These are phyloP conservation scores for Cantharis rustica DNA, from an alignment of 2,888 invertebrate species.

Conservation along the genomic window DNA sequence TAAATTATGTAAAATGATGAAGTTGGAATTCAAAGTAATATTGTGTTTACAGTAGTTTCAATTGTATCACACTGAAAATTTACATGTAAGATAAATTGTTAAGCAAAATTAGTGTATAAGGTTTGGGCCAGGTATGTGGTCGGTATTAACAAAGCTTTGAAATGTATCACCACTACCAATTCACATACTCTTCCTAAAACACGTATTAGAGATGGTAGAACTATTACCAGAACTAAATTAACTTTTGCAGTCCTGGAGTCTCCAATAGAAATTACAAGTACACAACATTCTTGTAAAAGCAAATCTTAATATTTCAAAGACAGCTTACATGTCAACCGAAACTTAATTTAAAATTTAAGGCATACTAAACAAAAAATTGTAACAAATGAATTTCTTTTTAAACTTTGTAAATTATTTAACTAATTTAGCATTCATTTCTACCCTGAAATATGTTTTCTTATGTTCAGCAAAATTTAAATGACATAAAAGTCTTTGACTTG, in stretches of 20 bases:
- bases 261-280: background rate
- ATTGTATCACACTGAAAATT: background rate
- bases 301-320: too few species aligned
- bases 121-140: background rate
- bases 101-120: background rate
- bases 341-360: background rate
- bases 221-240: background rate
- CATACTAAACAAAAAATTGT: background rate
- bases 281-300: background rate
- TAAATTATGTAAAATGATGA: background rate
- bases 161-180: background rate
- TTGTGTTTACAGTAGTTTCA: background rate
- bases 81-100: background rate
- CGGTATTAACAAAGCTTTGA: background rate
- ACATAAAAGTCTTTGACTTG: too few species aligned
- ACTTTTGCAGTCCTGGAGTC: background rate
- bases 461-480: background rate
- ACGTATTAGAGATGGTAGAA: background rate
- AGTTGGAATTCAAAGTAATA: background rate
- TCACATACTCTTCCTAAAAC: background rate
- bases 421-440: background rate
- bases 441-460: background rate
- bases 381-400: background rate
- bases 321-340: background rate
- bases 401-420: background rate